Percentiles rank a stretch among this genome's conserved stretches.
These are phyloP conservation scores for Siniperca knerii DNA, from an alignment of 2,113 vertebrate species.

Conservation along the genomic window DNA sequence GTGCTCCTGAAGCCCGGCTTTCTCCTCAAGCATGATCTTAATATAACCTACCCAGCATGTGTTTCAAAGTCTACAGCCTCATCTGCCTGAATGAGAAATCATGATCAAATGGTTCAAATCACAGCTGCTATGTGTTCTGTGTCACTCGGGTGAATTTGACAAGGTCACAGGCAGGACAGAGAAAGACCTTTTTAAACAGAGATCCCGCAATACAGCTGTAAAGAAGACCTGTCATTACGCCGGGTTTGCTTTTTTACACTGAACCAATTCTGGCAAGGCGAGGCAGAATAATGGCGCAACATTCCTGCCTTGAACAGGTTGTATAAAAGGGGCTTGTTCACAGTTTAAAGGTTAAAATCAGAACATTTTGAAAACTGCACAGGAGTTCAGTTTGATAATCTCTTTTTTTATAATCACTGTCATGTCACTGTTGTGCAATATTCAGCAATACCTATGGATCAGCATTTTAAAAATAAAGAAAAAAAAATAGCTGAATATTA, in stretches of 20 bases:
- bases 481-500: background rate
- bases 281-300: no score
- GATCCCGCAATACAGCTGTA: no score
- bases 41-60: conserved; percentile 57
- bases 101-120: conserved; percentile 30
- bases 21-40: conserved; percentile 60
- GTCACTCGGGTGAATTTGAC: background rate
- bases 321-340: no score
- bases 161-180: conserved; percentile 13
- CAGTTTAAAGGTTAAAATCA: conserved; percentile 5
- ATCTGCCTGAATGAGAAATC: conserved; percentile 21
- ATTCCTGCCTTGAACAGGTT: no score
- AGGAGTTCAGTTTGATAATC: background rate
- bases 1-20: conserved; percentile 41
- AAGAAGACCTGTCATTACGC: no score
- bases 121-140: conserved; percentile 8
- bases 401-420: background rate
- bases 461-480: background rate
- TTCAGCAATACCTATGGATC: background rate
- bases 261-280: no score
- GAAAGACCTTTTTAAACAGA: background rate
- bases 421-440: background rate
- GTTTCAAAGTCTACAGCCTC: conserved; percentile 34
- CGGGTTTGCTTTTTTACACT: no score
- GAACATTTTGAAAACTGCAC: background rate